phyloP scores from a whole-genome alignment of 2,888 invertebrate genomes.

The Cinara cedri region DNA sequence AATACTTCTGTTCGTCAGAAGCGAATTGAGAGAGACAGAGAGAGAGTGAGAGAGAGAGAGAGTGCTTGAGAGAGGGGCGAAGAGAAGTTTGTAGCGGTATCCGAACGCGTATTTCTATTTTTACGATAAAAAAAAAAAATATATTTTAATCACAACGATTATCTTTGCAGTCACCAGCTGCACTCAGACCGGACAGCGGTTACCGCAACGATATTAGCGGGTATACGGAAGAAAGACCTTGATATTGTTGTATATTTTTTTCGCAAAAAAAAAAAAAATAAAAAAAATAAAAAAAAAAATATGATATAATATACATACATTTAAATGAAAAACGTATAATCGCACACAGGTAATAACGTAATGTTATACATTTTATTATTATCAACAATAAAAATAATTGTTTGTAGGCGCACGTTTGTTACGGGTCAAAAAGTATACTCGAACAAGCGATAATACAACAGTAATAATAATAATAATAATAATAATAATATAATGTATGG shows the following conservation, averaged over 20 bases:
- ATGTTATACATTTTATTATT: conserved; percentile 20
- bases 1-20: neutral
- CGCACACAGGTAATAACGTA: neutral
- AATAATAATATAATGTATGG: too few species aligned
- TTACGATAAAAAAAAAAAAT: too few species aligned
- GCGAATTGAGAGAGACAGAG: too few species aligned
- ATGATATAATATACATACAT: neutral
- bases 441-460: too few species aligned
- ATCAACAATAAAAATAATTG: conserved; percentile 6
- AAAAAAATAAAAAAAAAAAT: conserved; percentile 4
- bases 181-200: neutral
- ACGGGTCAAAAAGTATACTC: conserved; percentile 17
- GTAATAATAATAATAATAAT: too few species aligned
- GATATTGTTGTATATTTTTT: too few species aligned
- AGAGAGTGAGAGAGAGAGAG: too few species aligned
- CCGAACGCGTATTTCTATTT: neutral
- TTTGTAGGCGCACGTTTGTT: conserved; percentile 28
- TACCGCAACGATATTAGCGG: conserved; percentile 2
- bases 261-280: too few species aligned
- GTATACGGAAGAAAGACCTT: neutral
- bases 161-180: too few species aligned
- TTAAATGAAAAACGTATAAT: conserved; percentile 12
- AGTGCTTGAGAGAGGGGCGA: too few species aligned
- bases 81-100: neutral
- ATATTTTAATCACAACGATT: too few species aligned